Conservation (phyloP, 2,113 vertebrate species). For the Plestiodon gilberti region DNA sequence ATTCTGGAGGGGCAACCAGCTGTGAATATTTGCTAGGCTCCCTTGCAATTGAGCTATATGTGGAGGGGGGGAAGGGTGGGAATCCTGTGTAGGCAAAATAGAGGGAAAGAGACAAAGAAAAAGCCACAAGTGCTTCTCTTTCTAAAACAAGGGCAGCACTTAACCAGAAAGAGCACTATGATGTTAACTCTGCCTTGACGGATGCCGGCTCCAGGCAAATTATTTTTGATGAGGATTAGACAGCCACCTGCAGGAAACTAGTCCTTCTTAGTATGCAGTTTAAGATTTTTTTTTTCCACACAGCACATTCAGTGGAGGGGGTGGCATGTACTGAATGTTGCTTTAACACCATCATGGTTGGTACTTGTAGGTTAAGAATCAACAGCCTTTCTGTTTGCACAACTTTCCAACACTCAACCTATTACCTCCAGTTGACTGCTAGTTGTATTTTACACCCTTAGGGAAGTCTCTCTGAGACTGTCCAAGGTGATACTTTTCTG, state of each 20-base stretch:
- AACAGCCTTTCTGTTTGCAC: constrained; percentile 33
- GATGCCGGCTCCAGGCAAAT: constrained; percentile 63
- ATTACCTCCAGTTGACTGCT: constrained; percentile 37
- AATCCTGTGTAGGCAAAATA: neutral
- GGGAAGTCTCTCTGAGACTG: constrained; percentile 7
- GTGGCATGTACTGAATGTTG: constrained; percentile 69
- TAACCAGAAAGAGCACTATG: constrained; percentile 46
- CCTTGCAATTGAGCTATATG: constrained; percentile 6
- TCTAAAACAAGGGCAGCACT: constrained; percentile 50
- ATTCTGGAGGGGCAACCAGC: constrained; percentile 26
- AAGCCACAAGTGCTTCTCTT: constrained; percentile 51
- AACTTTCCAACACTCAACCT: constrained; percentile 40
- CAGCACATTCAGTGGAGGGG: constrained; percentile 64
- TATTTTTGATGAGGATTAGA: constrained; percentile 77
- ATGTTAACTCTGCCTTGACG: constrained; percentile 65
- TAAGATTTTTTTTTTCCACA: constrained; percentile 65
- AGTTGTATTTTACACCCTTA: constrained; percentile 22
- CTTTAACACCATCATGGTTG: constrained; percentile 58
- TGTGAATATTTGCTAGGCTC: constrained; percentile 32
- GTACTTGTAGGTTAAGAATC: constrained; percentile 70
- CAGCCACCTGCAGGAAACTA: constrained; percentile 74
- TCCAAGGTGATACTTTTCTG: neutral
- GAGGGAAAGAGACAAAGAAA: constrained; percentile 9
- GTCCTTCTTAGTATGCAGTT: constrained; percentile 59
- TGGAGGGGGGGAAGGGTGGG: neutral